These are phyloP conservation scores for Penaeus chinensis DNA, from an alignment of 1,140 invertebrate species.

Conservation along the genomic window DNA sequence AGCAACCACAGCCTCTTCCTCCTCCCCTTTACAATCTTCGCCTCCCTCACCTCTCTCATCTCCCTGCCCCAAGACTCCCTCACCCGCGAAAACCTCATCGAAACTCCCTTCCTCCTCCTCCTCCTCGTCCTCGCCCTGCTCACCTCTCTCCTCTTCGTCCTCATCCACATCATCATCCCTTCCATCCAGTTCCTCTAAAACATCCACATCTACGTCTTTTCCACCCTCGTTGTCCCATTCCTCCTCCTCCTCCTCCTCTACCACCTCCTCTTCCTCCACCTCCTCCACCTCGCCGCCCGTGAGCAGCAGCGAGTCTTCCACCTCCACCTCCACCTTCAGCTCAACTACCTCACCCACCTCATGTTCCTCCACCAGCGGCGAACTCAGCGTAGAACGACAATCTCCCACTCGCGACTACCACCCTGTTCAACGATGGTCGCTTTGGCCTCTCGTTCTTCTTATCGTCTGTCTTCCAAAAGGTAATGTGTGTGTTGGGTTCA, in stretches of 20 bases:
- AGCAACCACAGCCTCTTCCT: too few species aligned
- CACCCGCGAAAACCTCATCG: too few species aligned
- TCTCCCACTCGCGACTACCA: conserved; percentile 29
- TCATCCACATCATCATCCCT: background rate
- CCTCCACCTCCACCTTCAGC: conserved; percentile 9
- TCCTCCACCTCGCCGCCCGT: background rate
- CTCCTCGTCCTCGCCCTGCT: conserved; percentile 13
- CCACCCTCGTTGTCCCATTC: background rate
- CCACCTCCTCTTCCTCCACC: conserved; percentile 30
- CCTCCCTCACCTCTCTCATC: too few species aligned
- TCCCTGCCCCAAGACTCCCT: too few species aligned
- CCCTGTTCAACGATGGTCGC: conserved; percentile 35
- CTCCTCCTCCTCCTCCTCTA: background rate
- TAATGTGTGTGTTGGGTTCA: conserved; percentile 23
- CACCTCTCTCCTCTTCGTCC: conserved; percentile 1
- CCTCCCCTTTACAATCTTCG: too few species aligned
- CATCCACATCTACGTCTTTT: too few species aligned
- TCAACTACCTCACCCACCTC: conserved; percentile 13
- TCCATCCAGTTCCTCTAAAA: background rate
- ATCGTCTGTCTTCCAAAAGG: conserved; percentile 62
- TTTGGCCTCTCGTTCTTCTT: conserved; percentile 51
- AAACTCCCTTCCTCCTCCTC: conserved; percentile 1
- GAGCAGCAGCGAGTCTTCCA: conserved; percentile 5
- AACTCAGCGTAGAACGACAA: conserved; percentile 25
- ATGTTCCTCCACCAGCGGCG: conserved; percentile 25